phyloP scores from a whole-genome alignment of 2,797 vertebrate species.

The Lemur catta region DNA sequence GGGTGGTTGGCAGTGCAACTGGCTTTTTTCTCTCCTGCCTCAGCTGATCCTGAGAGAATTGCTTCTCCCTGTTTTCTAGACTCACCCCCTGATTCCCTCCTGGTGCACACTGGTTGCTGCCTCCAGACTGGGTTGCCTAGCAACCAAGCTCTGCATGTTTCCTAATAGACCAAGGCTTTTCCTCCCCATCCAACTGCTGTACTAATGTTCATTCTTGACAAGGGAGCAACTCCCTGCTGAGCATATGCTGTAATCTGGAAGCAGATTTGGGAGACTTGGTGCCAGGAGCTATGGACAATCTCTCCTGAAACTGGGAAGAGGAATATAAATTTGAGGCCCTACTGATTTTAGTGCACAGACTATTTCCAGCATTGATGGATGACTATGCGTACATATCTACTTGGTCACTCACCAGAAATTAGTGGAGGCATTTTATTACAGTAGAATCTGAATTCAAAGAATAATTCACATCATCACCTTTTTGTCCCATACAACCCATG shows the following conservation, averaged over 20 bases:
- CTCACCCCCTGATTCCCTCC: constrained; percentile 57
- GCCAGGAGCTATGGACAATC: constrained; percentile 10
- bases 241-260: constrained; percentile 46
- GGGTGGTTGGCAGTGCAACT: background rate
- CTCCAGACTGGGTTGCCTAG: constrained; percentile 84
- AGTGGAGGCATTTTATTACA: background rate
- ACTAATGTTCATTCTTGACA: constrained; percentile 81
- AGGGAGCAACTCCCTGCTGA: constrained; percentile 73
- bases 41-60: constrained; percentile 49
- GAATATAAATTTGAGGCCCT: background rate
- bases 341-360: background rate
- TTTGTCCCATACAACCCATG: background rate
- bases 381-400: background rate
- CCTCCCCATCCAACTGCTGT: constrained; percentile 82
- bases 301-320: background rate
- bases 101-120: constrained; percentile 74
- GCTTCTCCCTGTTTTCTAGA: constrained; percentile 29
- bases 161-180: constrained; percentile 82
- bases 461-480: background rate
- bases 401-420: background rate
- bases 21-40: constrained; percentile 28
- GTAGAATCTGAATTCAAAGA: background rate
- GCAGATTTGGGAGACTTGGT: background rate
- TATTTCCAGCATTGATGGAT: background rate
- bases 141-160: constrained; percentile 83